phyloP scores from a whole-genome alignment of 2,797 vertebrate genomes.

The Neostethus bicornis region DNA sequence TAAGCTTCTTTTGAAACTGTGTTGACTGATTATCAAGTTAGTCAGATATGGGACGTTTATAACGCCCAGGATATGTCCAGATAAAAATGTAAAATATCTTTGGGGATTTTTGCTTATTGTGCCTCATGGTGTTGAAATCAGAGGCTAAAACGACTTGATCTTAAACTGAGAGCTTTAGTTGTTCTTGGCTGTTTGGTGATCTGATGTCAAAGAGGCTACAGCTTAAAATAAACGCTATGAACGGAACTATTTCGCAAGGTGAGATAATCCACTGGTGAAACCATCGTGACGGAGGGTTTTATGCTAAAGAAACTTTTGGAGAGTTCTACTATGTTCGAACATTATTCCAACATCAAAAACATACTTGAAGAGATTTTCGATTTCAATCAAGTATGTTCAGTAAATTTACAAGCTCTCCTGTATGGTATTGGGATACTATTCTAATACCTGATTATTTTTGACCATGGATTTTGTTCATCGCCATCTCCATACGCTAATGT shows the following conservation, averaged over 20 bases:
- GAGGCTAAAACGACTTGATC: constrained; percentile 52
- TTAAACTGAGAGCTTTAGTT: constrained; percentile 32
- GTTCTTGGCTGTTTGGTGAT: constrained; percentile 41
- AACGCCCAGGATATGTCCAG: constrained; percentile 41
- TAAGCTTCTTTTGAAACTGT: constrained; percentile 22
- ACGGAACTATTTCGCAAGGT: constrained; percentile 25
- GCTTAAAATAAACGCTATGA: constrained; percentile 62
- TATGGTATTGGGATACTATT: too few relatives aligned
- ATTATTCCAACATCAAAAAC: too few relatives aligned
- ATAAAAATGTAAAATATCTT: constrained; percentile 49
- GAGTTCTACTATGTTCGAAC: too few relatives aligned
- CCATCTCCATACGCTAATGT: too few relatives aligned
- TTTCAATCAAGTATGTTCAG: too few relatives aligned
- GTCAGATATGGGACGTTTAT: constrained; percentile 12
- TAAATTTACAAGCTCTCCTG: too few relatives aligned
- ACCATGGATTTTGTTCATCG: too few relatives aligned
- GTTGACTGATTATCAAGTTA: constrained; percentile 35
- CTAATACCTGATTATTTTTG: too few relatives aligned
- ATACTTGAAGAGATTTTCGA: too few relatives aligned
- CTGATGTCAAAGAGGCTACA: constrained; percentile 25
- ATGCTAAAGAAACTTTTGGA: too few relatives aligned
- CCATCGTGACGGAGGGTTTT: constrained; percentile 56
- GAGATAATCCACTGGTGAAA: constrained; percentile 65
- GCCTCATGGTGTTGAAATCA: constrained; percentile 62
- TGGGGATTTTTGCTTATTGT: constrained; percentile 34